Base-by-base conservation (phyloP, 1,140 invertebrate genomes). In the Scaptomyza hsui region DNA sequence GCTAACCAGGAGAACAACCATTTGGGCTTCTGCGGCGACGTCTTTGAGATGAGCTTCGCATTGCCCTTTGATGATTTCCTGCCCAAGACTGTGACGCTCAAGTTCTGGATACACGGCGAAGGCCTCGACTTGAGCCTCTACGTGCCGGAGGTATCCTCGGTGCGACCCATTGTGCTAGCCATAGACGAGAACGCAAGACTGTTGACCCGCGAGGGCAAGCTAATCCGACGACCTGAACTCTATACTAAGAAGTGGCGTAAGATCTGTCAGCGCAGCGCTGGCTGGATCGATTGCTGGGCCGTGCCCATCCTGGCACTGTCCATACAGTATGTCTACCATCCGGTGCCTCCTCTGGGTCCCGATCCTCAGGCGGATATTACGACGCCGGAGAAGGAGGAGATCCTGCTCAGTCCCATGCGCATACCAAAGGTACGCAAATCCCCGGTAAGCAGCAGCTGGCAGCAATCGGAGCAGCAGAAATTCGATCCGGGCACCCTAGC, bases 271-370 rank as follows among this genome's bases (percentile, higher is more conserved):
- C 94, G 94, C 29, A 88, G 75, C 26, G 74, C 86, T 21, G 97
- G 97, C 2, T 99, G 98, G 98, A 94, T 98, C 1, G 97, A 98
- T 88, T 99, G 98, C 90, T 98, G 97, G 97, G 96, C 95, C 10
- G 97, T 98, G 3, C 97, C 97, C 0, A 98, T 98, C 61, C 95
- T 98, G 16, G 97, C 97, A 3, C 92, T 99, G 12, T 97, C 96
- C 78, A 97, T 99, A 16, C 94, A 95, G 63, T 99, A 98, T 91
- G 95, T 94, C 1, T 99, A 98, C 91, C 97, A 99, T 91, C 97
- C 98, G 0, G 95, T 96, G 83, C 97, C 97, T 4, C 96, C 96
- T 1, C 86, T 97, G 16, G 96, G 96, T 0, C 96, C 96, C 1
- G 94, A 95, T 64, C 96, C 96, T 0, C 96, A 97, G 92, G 96